Evolutionary conservation across 1,140 invertebrate species (phyloP), one percentile per base, ranked within the genome.

Genomic region (Drosophila pectinifera): DNA sequence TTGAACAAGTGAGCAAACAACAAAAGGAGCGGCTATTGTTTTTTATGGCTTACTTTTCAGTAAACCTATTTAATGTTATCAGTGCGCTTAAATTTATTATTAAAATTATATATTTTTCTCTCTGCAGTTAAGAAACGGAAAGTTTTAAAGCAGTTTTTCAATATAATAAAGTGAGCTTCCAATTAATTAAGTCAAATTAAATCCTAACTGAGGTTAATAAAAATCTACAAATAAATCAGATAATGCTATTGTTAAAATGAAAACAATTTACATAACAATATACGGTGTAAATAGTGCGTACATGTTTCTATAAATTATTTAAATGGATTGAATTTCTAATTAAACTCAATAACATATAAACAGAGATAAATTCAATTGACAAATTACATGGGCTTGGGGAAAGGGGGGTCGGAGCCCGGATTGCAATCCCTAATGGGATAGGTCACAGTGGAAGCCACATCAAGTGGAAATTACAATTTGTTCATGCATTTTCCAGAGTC

Each of bases 281-380:
- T 46, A 39, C 45, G 49, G 56, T 18, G 18, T 42, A 42, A 31
- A 43, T 68, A 45, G 36, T 26, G 24, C 14, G 18, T 36, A 43
- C 24, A 20, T n/a, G 28, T 13, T 49, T 31, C n/a, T 26, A 67
- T 80, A 10, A 72, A 75, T 72, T 68, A 78, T 86, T 75, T 69
- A 72, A 72, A 22, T 18, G 42, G 45, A 69, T 56, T 57, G 55
- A 80, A 69, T 85, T 69, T 58, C 74, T 59, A 86, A 86, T 82
- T 86, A 68, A 82, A 68, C 74, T 57, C 49, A 61, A 82, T 76
- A 86, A 70, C 78, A 72, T 55, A 68, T 65, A 34, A 51, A 72
- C 65, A 81, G 49, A 67, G 54, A 64, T 74, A 74, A 81, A 85
- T 86, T 67, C 74, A 81, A 72, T 86, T 86, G 68, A 74, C 63